A percentile compares a stretch with the other conserved stretches of the same genome.
Evolutionary conservation across 2,888 invertebrate species (phyloP).

Genomic region (Biston stratarius): DNA sequence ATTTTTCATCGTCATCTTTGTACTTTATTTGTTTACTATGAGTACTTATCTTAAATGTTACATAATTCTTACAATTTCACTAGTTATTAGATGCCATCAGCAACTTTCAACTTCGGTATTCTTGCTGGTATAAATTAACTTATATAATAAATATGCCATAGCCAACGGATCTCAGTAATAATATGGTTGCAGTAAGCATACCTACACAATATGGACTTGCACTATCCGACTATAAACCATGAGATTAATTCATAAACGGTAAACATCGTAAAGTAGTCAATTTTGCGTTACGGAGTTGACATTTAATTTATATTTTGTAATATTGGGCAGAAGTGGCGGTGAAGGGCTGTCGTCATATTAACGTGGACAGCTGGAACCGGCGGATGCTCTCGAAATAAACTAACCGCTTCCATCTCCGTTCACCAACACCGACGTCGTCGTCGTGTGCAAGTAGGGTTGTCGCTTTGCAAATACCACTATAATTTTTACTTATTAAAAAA

Average conservation of each 20-base stretch:
- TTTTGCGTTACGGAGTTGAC: slow-evolving; percentile 59
- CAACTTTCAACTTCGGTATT: too few species aligned
- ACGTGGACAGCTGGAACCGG: slow-evolving; percentile 78
- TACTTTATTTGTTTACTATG: too few species aligned
- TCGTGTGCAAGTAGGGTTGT: slow-evolving; percentile 35
- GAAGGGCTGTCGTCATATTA: slow-evolving; percentile 77
- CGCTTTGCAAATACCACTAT: neutral
- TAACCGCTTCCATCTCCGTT: slow-evolving; percentile 52
- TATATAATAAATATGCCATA: too few species aligned
- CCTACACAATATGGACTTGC: too few species aligned
- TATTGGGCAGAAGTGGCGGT: slow-evolving; percentile 71
- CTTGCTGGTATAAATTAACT: too few species aligned
- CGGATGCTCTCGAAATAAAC: slow-evolving; percentile 82
- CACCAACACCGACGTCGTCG: slow-evolving; percentile 33
- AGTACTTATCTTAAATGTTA: too few species aligned
- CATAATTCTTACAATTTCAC: too few species aligned
- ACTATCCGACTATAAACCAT: too few species aligned
- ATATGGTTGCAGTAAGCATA: neutral
- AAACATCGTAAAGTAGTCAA: slow-evolving; percentile 18
- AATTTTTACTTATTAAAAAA: too few species aligned
- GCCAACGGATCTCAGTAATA: neutral
- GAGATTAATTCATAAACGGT: too few species aligned
- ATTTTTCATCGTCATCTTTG: too few species aligned
- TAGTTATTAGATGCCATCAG: too few species aligned
- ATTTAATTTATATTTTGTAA: slow-evolving; percentile 73